Evolutionary conservation across 2,888 invertebrate species (phyloP), one percentile per base, ranked within the genome.

Genomic region (Ormyrus pomaceus): DNA sequence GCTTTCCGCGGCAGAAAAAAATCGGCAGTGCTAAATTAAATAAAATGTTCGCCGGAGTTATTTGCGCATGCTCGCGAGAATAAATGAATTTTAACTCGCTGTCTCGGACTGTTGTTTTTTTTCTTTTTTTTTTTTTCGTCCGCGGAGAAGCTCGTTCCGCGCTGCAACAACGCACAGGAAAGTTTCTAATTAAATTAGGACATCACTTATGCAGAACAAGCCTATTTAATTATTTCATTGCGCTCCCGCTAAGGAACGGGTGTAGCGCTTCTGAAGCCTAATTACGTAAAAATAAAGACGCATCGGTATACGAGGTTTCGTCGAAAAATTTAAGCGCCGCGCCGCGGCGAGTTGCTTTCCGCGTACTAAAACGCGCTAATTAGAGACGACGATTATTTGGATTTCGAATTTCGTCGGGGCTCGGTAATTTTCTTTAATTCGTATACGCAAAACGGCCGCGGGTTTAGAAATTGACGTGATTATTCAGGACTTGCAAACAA

Each of bases 11-110:
- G 61, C 45, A 11, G 6, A 53, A 55, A 13, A 55, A 53, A 72
- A 72, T 74, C 65, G 48, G 75, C 59, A 9, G 50, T 68, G 53
- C 58, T 68, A 68, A 75, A 68, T 75, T 68, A 68, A 75, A 66
- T 59, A 61, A 75, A 59, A 53, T 10, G 11, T 6, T 8, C 13
- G 34, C 6, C 58, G 19, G 55, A 72, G 9, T 65, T 50, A n/a
- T 51, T 19, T 34, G 34, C n/a, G 46, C 51, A 34, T 34, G 45
- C 45, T 5, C 6, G 68, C 34, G n/a, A 6, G 51, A 53, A 51
- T 66, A 65, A 59, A 59, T 48, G 56, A 75, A 75, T 50, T 55
- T 66, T 45, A 50, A 53, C 10, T 11, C 45, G 34, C 48, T 59
- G 50, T 34, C 45, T 34, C 8, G 19, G 19, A 19, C 19, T 34